phyloP scores from a whole-genome alignment of 2,888 invertebrate genomes.

The Athrips mouffetella region DNA sequence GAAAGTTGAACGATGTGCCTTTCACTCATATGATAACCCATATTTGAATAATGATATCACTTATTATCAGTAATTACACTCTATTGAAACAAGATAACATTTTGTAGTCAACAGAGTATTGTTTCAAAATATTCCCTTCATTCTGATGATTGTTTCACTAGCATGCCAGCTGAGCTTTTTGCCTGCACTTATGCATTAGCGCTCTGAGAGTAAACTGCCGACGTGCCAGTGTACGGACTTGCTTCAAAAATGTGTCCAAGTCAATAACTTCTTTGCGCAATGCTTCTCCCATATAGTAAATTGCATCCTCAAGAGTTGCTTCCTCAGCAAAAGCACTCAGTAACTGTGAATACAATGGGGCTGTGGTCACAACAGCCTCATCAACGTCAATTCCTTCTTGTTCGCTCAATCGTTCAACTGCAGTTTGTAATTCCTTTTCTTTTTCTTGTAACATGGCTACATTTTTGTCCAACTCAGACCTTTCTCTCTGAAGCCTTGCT shows the following conservation, averaged over 20 bases:
- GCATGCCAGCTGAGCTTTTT: slow-evolving; percentile 92
- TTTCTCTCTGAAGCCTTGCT: slow-evolving; percentile 84
- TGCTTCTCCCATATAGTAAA: slow-evolving; percentile 98
- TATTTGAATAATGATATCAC: slow-evolving; percentile 3
- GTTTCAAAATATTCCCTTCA: neutral
- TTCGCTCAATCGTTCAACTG: slow-evolving; percentile 85
- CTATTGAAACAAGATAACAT: neutral
- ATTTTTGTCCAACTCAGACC: slow-evolving; percentile 90
- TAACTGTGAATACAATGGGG: slow-evolving; percentile 97
- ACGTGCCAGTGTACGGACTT: slow-evolving; percentile 95
- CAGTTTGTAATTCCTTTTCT: slow-evolving; percentile 89
- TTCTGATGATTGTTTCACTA: slow-evolving; percentile 45
- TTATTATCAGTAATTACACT: neutral
- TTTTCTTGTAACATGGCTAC: slow-evolving; percentile 90
- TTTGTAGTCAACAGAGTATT: neutral
- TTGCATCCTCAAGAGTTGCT: slow-evolving; percentile 98
- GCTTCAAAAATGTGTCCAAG: slow-evolving; percentile 96
- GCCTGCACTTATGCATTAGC: slow-evolving; percentile 97
- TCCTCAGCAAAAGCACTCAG: slow-evolving; percentile 97
- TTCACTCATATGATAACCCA: neutral
- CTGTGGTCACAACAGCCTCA: slow-evolving; percentile 97
- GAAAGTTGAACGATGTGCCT: too few relatives aligned
- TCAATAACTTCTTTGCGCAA: slow-evolving; percentile 94
- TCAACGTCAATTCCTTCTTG: slow-evolving; percentile 94
- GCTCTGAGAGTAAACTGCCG: slow-evolving; percentile 97